phyloP scores from a whole-genome alignment of 2,888 invertebrate genomes.

The Cephus sareptanus region DNA sequence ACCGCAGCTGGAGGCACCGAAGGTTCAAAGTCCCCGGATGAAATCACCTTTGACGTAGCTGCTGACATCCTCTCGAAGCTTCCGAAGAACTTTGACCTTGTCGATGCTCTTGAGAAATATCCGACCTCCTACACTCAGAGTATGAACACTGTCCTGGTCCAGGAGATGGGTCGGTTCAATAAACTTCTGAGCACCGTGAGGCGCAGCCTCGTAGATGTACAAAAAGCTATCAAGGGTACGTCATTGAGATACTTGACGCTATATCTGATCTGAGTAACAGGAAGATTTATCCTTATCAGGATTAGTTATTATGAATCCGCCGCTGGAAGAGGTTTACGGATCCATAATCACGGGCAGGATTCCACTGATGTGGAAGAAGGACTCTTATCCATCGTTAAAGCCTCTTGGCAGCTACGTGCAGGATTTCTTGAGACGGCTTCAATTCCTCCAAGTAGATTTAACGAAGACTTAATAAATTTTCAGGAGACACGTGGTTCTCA shows the following conservation, averaged over 20 bases:
- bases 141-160: conserved; percentile 93
- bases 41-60: conserved; percentile 83
- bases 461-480: conserved; percentile 16
- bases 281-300: conserved; percentile 68
- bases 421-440: conserved; percentile 85
- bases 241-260: not conserved
- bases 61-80: conserved; percentile 82
- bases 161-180: conserved; percentile 86
- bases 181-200: conserved; percentile 79
- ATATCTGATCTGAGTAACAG: not conserved
- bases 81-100: conserved; percentile 78
- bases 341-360: conserved; percentile 88
- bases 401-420: conserved; percentile 88
- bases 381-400: conserved; percentile 93
- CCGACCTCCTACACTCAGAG: conserved; percentile 85
- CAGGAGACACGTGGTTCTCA: not conserved
- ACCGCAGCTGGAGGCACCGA: conserved; percentile 70
- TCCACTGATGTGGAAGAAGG: conserved; percentile 85
- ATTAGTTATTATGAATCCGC: conserved; percentile 85
- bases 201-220: conserved; percentile 81
- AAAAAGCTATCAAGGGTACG: conserved; percentile 88
- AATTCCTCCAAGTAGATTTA: conserved; percentile 80
- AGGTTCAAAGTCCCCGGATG: conserved; percentile 79
- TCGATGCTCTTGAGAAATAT: conserved; percentile 75
- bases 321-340: conserved; percentile 86